Evolutionary conservation across 92 coral and sea anemone genomes (phyloP), one percentile per base, ranked within the genome.

Genomic region (Porites evermanni): DNA sequence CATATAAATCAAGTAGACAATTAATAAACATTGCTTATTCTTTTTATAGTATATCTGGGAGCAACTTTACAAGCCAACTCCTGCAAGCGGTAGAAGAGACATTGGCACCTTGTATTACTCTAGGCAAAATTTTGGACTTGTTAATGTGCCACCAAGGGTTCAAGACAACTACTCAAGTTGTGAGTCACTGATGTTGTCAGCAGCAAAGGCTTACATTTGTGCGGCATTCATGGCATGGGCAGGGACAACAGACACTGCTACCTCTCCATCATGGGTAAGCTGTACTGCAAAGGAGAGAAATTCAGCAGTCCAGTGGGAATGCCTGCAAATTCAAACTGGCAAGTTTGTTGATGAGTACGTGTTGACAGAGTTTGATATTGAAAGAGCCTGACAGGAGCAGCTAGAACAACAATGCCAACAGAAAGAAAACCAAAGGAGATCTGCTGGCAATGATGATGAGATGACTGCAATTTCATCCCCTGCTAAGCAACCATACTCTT

Each of bases 171-270:
- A 82, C 76, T 56, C 68, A 12, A 75, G 86, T 60, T 70, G 82
- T 75, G 95, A 89, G 74, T 18, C 64, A 6, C 71, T 92, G 24
- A 89, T 92, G 93, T 60, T 89, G 13, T 82, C 91, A 1, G 82
- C 93, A 51, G 90, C 91, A 9, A 89, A 89, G 68, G 91, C 95
- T 64, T 86, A 89, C 65, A 50, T 90, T 29, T 93, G 89, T 64
- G 72, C 89, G 13, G 95, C 95, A 8, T 92, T 92, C 44, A 86
- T 84, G 91, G 52, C 63, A 26, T 92, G 92, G 90, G 51, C 92
- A 11, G 87, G 82, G 2, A 75, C 88, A 16, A 11, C 66, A 17
- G 65, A 26, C 13, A 63, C 67, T 3, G 44, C 51, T 61, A 86
- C 70, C 63, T 8, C 10, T 12, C 93, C 93, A 1, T 6, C 32